Evolutionary conservation across 2,113 vertebrate species (phyloP).

Genomic region (Protomyctophum bolini): DNA sequence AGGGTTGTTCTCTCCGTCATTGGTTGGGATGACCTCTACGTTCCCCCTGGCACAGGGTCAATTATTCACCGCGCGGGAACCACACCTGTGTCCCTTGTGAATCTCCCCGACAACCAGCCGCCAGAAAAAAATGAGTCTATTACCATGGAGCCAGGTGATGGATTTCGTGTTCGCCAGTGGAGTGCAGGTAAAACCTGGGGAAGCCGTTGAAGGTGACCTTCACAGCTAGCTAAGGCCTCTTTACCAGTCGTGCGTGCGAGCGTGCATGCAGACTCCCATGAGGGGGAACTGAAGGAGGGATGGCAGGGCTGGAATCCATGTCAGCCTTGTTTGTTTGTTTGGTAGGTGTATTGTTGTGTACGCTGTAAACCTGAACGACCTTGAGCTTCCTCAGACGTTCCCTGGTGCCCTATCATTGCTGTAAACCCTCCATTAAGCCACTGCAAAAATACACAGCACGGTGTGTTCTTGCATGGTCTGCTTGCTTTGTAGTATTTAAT

Average conservation of each 20-base stretch:
- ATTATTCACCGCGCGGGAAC: slow-evolving; percentile 78
- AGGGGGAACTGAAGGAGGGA: slow-evolving; percentile 44
- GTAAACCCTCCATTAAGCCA: slow-evolving; percentile 35
- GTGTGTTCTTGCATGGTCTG: slow-evolving; percentile 20
- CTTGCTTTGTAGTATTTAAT: not conserved
- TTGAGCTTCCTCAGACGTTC: slow-evolving; percentile 59
- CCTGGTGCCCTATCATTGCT: slow-evolving; percentile 37
- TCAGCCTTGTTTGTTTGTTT: slow-evolving; percentile 70
- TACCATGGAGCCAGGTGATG: slow-evolving; percentile 78
- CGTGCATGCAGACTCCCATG: slow-evolving; percentile 65
- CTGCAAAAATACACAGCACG: slow-evolving; percentile 38
- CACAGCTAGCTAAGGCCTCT: slow-evolving; percentile 58
- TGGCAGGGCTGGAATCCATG: slow-evolving; percentile 45
- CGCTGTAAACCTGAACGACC: slow-evolving; percentile 67
- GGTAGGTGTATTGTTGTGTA: slow-evolving; percentile 43
- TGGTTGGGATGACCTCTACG: slow-evolving; percentile 66
- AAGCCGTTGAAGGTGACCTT: slow-evolving; percentile 77
- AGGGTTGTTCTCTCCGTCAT: slow-evolving; percentile 74
- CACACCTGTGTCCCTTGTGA: slow-evolving; percentile 78
- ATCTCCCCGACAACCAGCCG: slow-evolving; percentile 65
- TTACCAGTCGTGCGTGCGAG: slow-evolving; percentile 45
- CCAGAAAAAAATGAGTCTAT: slow-evolving; percentile 75
- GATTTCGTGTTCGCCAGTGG: slow-evolving; percentile 72
- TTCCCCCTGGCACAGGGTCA: slow-evolving; percentile 76
- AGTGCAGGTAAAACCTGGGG: slow-evolving; percentile 70